Evolutionary conservation across 53 echinoderm and acorn worm species (phyloP).

Genomic region (Temnopleurus reevesii): DNA sequence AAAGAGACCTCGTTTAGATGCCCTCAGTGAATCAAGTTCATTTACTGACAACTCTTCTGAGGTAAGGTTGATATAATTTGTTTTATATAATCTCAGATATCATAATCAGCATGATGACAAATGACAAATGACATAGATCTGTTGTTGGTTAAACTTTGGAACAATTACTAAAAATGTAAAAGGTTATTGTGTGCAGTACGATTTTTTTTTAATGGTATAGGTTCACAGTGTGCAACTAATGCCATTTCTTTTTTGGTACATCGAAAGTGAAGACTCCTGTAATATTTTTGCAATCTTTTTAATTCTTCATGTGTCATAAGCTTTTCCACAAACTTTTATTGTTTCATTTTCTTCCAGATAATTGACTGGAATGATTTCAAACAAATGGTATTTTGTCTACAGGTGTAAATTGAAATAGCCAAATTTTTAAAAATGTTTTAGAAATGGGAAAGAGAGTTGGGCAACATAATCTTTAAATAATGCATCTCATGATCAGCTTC

Average conservation of each 20-base stretch:
- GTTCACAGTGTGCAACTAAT: background rate
- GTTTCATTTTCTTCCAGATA: background rate
- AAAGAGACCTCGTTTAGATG: constrained; percentile 45
- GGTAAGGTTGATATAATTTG: constrained; percentile 34
- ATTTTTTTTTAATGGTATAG: constrained; percentile 4
- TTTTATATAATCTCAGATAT: constrained; percentile 31
- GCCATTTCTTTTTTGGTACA: background rate
- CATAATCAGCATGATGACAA: background rate
- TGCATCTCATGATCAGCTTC: constrained; percentile 4
- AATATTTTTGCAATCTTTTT: background rate
- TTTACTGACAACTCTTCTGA: constrained; percentile 36
- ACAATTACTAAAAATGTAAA: background rate
- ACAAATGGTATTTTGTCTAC: constrained; percentile 1
- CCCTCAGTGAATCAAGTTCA: constrained; percentile 33
- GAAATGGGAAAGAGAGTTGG: background rate
- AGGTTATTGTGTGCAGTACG: background rate
- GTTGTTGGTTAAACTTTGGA: background rate
- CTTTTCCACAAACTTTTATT: background rate
- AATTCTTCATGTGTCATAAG: background rate
- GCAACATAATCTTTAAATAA: background rate
- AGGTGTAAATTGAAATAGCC: constrained; percentile 5
- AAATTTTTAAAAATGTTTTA: background rate
- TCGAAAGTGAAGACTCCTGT: background rate
- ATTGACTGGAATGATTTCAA: background rate
- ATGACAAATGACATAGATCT: background rate